A percentile compares a stretch with the other conserved stretches of the same genome.
Evolutionary conservation across 2,888 invertebrate genomes (phyloP).

Genomic region (Aleiodes leptofemur): DNA sequence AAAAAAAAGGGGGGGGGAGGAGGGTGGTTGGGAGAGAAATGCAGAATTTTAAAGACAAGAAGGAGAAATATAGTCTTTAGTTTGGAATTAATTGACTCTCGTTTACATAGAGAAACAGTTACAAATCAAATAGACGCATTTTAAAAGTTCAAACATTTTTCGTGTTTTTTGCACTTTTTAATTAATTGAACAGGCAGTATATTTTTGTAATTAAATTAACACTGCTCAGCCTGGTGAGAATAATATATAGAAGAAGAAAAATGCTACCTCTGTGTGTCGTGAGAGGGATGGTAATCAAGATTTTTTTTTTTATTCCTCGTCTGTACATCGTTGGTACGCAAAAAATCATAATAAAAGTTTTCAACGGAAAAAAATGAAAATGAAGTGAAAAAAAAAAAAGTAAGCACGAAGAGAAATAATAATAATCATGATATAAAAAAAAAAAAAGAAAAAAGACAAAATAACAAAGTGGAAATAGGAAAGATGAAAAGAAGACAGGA

Average conservation of each 20-base stretch:
- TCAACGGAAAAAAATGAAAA: neutral
- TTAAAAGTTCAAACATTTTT: neutral
- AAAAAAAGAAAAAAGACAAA: conserved; percentile 43
- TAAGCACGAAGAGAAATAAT: no score
- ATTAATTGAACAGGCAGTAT: neutral
- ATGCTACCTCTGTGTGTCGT: neutral
- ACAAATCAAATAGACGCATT: neutral
- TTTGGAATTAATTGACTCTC: neutral
- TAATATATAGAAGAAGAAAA: neutral
- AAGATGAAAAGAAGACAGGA: conserved; percentile 46
- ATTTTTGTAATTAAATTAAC: conserved; percentile 13
- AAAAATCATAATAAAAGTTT: conserved; percentile 10
- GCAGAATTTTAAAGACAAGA: conserved; percentile 3
- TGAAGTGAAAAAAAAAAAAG: conserved; percentile 41
- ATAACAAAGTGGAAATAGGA: conserved; percentile 53
- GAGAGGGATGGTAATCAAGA: neutral
- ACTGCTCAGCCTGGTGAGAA: neutral
- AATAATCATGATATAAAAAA: neutral
- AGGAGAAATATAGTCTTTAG: conserved; percentile 10
- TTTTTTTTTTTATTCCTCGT: neutral
- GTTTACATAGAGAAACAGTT: conserved; percentile 9
- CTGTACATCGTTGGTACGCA: neutral
- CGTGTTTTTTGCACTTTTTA: neutral
- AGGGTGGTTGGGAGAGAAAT: neutral
- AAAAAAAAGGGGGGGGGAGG: no score